Evolutionary conservation across 1,140 invertebrate species (phyloP), one percentile per base, ranked within the genome.

Genomic region (Zaprionus tsacasi): DNA sequence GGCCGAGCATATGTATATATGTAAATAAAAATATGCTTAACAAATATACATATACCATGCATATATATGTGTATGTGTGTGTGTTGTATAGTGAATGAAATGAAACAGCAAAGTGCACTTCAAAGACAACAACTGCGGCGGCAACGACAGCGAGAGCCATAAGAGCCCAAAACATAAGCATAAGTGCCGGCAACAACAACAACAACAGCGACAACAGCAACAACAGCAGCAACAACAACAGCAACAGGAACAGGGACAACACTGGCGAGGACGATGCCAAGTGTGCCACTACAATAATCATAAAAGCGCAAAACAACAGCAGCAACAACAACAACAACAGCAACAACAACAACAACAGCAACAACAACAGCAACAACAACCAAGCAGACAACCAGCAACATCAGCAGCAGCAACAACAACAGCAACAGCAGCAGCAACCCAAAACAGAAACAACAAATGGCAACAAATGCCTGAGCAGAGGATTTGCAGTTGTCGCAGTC

Each of bases 31-130:
- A 30, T 30, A 6, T 30, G 27, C 27, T 30, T 30, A 30, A 30
- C 27, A 30, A 30, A 30, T 61, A 73, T 78, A 88, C 81, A 88
- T 89, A 45, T 45, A 45, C 3, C 21, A 21, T 21, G 21, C 3
- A 43, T 40, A 60, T 68, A 56, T 71, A 82, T 88, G 83, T 61
- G 70, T 78, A 89, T 85, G 89, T 89, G 15, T 45, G 15, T 17
- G 15, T 17, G 15, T 6, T 21, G 21, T 8, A 89, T 86, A 81
- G 85, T 79, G 85, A 79, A 89, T 81, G 85, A 81, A 89, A 89
- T 89, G 85, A 89, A 89, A 89, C 85, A 89, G 85, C 76, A 85
- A 81, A 89, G 85, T 89, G 85, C 85, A 89, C 85, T 89, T 70
- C 72, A 89, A 79, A 76, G 75, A 65, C n/a, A 45, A 45, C 40